Evolutionary conservation across 92 coral and sea anemone species (phyloP).

Genomic region (Porites lobata): DNA sequence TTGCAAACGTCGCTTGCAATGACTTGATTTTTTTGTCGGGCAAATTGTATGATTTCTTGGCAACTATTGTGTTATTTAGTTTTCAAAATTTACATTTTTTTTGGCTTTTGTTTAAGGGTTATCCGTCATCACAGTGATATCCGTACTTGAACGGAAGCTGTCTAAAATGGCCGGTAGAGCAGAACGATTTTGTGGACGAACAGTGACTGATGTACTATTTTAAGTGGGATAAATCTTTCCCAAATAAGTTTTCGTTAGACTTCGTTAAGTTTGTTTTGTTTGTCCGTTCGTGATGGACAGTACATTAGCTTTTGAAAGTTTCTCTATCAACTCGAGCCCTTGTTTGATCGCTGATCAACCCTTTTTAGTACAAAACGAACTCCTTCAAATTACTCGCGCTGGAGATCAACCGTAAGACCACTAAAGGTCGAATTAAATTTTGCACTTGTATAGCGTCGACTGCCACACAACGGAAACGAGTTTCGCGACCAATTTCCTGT

Average conservation of each 20-base stretch:
- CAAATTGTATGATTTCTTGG: neutral
- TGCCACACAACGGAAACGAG: conserved; percentile 90
- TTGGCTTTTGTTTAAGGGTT: conserved; percentile 4
- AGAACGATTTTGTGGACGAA: neutral
- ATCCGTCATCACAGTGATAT: conserved; percentile 24
- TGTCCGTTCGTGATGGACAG: conserved; percentile 29
- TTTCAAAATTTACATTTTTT: neutral
- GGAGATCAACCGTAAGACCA: conserved; percentile 18
- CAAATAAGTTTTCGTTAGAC: conserved; percentile 22
- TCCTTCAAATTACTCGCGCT: neutral
- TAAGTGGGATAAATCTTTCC: neutral
- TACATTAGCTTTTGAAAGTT: conserved; percentile 14
- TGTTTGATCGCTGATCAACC: neutral
- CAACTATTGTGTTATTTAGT: neutral
- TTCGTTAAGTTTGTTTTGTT: conserved; percentile 29
- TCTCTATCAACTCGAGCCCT: neutral
- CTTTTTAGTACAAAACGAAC: neutral
- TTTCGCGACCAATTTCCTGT: conserved; percentile 92
- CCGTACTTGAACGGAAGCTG: neutral
- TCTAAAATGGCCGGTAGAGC: conserved; percentile 10
- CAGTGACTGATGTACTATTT: neutral
- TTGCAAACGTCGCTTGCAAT: neutral
- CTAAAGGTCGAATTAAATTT: conserved; percentile 67
- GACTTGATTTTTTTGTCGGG: neutral
- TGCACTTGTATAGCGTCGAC: conserved; percentile 67